Evolutionary conservation across 2,888 invertebrate genomes (phyloP).

Genomic region (Drosophila multiciliata): DNA sequence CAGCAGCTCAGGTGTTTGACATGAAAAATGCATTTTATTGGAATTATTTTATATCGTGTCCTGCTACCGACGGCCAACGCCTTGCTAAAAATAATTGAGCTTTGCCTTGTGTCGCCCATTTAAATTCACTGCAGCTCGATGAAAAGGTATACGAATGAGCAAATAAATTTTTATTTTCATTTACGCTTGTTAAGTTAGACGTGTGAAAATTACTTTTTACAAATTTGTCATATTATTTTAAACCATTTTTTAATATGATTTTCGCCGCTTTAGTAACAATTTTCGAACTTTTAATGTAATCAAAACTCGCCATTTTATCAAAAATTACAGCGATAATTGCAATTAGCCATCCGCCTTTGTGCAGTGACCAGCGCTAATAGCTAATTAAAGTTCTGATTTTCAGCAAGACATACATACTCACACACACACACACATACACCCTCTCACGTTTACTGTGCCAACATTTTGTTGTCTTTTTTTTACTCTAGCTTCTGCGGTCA

Average conservation of each 20-base stretch:
- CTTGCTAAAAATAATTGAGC: conserved; percentile 36
- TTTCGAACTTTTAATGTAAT: conserved; percentile 77
- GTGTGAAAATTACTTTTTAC: conserved; percentile 4
- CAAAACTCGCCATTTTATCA: conserved; percentile 58
- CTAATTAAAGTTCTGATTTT: conserved; percentile 70
- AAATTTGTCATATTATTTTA: not conserved
- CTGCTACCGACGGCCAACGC: conserved; percentile 9
- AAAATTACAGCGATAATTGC: conserved; percentile 24
- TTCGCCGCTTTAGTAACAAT: conserved; percentile 47
- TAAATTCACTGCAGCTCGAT: conserved; percentile 39
- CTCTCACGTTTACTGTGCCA: conserved; percentile 2
- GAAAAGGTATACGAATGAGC: conserved; percentile 58
- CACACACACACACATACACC: not conserved
- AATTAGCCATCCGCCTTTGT: conserved; percentile 48
- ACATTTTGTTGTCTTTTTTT: conserved; percentile 1
- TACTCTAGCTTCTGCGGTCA: conserved; percentile 38
- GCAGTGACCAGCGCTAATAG: conserved; percentile 67
- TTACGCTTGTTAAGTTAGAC: conserved; percentile 60
- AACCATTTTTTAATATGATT: conserved; percentile 31
- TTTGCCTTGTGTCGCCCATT: conserved; percentile 35
- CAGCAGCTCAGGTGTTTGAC: conserved; percentile 80
- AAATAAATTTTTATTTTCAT: conserved; percentile 76
- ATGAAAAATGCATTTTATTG: conserved; percentile 83
- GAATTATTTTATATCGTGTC: conserved; percentile 78
- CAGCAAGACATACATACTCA: conserved; percentile 10